Evolutionary conservation across 2,113 vertebrate genomes (phyloP).

Genomic region (Phyllostomus discolor): DNA sequence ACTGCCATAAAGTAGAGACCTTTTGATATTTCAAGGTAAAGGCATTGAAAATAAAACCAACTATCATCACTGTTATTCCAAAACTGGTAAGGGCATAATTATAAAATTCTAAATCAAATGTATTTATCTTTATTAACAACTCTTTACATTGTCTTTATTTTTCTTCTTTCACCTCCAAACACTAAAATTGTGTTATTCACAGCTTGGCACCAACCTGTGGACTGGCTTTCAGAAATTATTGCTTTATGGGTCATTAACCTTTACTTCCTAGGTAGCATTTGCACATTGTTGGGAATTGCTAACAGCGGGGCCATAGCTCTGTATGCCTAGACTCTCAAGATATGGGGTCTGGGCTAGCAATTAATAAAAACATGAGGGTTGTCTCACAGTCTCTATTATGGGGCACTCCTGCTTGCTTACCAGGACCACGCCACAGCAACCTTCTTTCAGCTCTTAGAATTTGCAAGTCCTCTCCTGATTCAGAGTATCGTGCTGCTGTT

Average conservation of each 20-base stretch:
- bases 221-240: neutral
- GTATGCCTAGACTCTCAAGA: neutral
- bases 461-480: neutral
- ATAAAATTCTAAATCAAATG: neutral
- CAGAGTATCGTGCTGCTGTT: neutral
- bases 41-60: neutral
- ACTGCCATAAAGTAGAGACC: neutral
- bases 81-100: neutral
- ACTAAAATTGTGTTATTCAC: slow-evolving; percentile 14
- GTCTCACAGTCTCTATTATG: neutral
- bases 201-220: neutral
- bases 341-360: neutral
- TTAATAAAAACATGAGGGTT: neutral
- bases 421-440: neutral
- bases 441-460: neutral
- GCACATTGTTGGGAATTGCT: neutral
- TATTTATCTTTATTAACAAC: neutral
- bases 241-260: neutral
- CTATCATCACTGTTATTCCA: neutral
- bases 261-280: neutral
- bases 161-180: neutral
- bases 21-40: slow-evolving; percentile 8
- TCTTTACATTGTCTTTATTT: neutral
- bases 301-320: neutral
- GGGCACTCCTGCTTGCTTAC: neutral